These are phyloP conservation scores for Craseonycteris thonglongyai DNA, from an alignment of 2,113 vertebrate genomes.

Conservation along the genomic window DNA sequence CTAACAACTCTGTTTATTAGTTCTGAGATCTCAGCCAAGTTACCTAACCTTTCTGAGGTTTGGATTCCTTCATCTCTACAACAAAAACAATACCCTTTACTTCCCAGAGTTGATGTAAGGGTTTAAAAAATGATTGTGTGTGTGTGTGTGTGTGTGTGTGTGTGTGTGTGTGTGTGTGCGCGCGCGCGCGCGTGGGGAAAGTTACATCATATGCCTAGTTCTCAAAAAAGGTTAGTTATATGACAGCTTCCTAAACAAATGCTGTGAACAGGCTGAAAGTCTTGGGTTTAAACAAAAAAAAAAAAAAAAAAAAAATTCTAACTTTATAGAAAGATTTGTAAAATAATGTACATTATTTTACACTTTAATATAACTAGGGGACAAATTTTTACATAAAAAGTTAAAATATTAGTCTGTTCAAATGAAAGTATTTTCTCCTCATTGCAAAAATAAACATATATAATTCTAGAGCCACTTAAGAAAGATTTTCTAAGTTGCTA, in stretches of 20 bases:
- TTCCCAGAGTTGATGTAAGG: background rate
- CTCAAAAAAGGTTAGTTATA: background rate
- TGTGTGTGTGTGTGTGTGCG: background rate
- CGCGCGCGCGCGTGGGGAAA: too few species aligned
- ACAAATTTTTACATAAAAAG: background rate
- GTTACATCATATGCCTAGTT: background rate
- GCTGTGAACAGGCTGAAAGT: background rate
- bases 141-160: background rate
- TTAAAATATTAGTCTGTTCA: background rate
- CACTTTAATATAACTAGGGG: conserved; percentile 1
- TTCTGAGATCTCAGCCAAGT: background rate
- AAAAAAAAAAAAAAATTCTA: conserved; percentile 11
- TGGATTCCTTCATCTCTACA: background rate
- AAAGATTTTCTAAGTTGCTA: conserved; percentile 1
- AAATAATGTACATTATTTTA: conserved; percentile 14
- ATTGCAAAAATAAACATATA: background rate
- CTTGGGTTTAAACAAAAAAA: conserved; percentile 23
- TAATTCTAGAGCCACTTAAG: conserved; percentile 8
- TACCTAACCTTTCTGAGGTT: background rate
- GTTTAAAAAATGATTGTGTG: background rate
- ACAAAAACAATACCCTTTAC: background rate
- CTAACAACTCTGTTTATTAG: background rate
- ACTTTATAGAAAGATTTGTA: conserved; percentile 11
- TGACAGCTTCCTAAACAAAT: background rate
- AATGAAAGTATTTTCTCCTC: conserved; percentile 3